Percentiles rank a stretch among this genome's conserved stretches.
Conservation (phyloP, 1,140 invertebrate species). For the Grapholita molesta region DNA sequence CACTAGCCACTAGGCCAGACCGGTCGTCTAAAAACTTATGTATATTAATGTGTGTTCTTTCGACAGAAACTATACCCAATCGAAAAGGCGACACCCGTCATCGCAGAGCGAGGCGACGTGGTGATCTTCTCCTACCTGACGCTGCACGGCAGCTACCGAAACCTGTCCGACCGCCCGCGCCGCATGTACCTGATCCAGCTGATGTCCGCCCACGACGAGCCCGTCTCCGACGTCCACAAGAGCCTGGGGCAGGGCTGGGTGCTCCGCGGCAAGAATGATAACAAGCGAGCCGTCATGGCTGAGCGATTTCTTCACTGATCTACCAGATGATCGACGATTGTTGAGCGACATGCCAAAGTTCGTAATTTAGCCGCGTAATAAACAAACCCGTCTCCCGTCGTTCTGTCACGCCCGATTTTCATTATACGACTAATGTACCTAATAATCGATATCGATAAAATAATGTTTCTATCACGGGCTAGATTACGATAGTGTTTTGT, state of each 20-base stretch:
- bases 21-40: no score
- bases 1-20: no score
- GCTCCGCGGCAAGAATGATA: slow-evolving; percentile 70
- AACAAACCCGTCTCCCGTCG: no score
- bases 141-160: slow-evolving; percentile 79
- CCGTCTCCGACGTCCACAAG: slow-evolving; percentile 62
- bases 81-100: slow-evolving; percentile 72
- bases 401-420: no score
- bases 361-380: no score
- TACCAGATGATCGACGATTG: neutral
- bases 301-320: slow-evolving; percentile 11
- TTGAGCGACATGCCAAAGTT: neutral
- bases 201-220: slow-evolving; percentile 76
- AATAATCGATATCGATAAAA: no score
- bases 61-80: slow-evolving; percentile 71
- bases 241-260: slow-evolving; percentile 75
- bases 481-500: no score
- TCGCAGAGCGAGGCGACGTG: slow-evolving; percentile 75
- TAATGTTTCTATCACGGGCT: no score
- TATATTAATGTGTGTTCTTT: neutral
- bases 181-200: slow-evolving; percentile 80
- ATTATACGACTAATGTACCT: no score
- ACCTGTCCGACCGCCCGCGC: slow-evolving; percentile 66
- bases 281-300: neutral
- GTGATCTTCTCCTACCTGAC: slow-evolving; percentile 80